These are phyloP conservation scores for Formica selysi DNA, from an alignment of 1,140 invertebrate species.

Conservation along the genomic window DNA sequence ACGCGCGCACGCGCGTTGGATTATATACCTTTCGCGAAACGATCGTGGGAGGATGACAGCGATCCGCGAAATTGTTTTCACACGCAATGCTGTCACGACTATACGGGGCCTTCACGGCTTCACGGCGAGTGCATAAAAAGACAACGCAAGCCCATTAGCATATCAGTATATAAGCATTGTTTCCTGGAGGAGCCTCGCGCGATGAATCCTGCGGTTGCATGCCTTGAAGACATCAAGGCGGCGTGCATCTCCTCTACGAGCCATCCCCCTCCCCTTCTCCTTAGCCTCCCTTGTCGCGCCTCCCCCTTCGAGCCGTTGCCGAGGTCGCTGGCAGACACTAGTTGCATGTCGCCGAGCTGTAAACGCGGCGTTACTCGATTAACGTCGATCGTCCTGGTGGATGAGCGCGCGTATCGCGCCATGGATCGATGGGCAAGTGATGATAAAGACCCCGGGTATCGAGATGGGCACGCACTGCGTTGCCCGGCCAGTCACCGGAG, in stretches of 20 bases:
- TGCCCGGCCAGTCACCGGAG: constrained; percentile 46
- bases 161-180: constrained; percentile 61
- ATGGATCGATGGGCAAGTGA: constrained; percentile 67
- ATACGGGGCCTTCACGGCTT: too few relatives aligned
- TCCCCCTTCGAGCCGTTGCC: constrained; percentile 45
- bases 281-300: not conserved
- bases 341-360: constrained; percentile 73
- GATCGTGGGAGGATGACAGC: too few relatives aligned
- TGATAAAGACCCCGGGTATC: constrained; percentile 63
- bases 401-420: constrained; percentile 65
- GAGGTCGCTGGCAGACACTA: constrained; percentile 65
- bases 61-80: constrained; percentile 19
- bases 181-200: constrained; percentile 18
- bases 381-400: constrained; percentile 70
- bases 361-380: constrained; percentile 73
- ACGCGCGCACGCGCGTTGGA: not conserved
- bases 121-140: constrained; percentile 15
- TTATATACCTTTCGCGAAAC: not conserved
- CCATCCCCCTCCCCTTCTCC: not conserved
- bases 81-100: constrained; percentile 9
- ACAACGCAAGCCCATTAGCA: constrained; percentile 32
- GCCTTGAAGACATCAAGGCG: constrained; percentile 37
- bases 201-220: constrained; percentile 36
- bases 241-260: constrained; percentile 27
- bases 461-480: constrained; percentile 49